A percentile compares a stretch with the other conserved stretches of the same genome.
Conservation (phyloP, 1,140 invertebrate species). For the Tetramorium alpestre region DNA sequence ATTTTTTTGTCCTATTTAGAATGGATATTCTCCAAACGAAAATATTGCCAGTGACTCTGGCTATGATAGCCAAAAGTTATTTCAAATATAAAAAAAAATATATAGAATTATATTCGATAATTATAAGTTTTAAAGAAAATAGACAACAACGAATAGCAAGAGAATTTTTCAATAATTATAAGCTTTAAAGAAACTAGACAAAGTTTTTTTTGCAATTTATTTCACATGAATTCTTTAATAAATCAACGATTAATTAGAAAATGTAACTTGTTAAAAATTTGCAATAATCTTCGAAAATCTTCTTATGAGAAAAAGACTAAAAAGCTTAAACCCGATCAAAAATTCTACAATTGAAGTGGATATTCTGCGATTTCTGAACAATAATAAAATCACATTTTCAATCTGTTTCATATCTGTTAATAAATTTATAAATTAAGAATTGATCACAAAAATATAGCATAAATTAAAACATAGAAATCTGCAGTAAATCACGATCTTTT, state of each 20-base stretch:
- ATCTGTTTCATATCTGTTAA: not conserved
- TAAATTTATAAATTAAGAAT: not conserved
- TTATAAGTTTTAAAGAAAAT: not conserved
- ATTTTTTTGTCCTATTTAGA: not conserved
- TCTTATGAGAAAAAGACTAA: too few species aligned
- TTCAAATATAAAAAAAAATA: not conserved
- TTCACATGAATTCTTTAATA: not conserved
- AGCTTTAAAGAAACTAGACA: not conserved
- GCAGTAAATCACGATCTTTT: not conserved
- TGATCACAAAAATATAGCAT: not conserved
- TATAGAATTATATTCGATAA: not conserved
- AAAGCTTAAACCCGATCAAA: not conserved
- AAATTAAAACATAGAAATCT: not conserved
- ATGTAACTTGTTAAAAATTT: not conserved
- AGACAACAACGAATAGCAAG: not conserved
- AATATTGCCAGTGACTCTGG: not conserved
- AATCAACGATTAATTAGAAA: not conserved
- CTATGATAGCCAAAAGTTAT: not conserved
- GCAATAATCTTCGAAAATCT: too few species aligned
- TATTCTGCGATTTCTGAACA: not conserved
- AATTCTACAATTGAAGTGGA: not conserved
- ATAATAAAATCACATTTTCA: not conserved
- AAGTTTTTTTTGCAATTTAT: not conserved
- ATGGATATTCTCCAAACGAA: not conserved
- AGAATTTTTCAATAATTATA: not conserved